Evolutionary conservation across 2,888 invertebrate species (phyloP), one percentile per base, ranked within the genome.

Genomic region (Strigamia transsilvanica): DNA sequence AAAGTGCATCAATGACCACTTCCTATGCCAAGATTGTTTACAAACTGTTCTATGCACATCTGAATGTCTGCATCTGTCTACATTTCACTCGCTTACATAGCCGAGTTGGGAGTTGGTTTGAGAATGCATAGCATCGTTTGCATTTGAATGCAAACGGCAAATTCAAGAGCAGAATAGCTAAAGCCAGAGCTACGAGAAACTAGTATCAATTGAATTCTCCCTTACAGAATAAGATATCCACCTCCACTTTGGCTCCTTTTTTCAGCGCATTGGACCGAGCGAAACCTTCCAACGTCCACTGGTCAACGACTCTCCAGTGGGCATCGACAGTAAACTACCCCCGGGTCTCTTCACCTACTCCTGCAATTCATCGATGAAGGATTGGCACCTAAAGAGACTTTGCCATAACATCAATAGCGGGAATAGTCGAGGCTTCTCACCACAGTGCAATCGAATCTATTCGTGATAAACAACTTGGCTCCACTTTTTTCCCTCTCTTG

Each of bases 21-120:
- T 73, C 73, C 73, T 73, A 73, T 73, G 73, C 73, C 73, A 73
- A 73, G 73, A 73, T 73, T 73, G 73, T 73, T 73, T 73, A 73
- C 73, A 73, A 73, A 73, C 73, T 73, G 73, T 73, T 73, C 73
- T 73, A 73, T 73, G 73, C 73, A 73, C 73, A 73, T 73, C 73
- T 73, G 73, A 73, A 73, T 73, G 73, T 73, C 73, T 73, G 73
- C 73, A 73, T 73, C 73, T 73, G 73, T 73, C 73, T 73, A 73
- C 73, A 73, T 73, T 73, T 73, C 73, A 73, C 27, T 73, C 32
- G 73, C 27, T 23, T 73, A 73, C 73, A 73, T 27, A 32, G 73
- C 73, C 32, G 73, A 73, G 73, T 73, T 73, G 73, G 73, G 73
- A 73, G 73, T 73, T 73, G 32, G 73, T 32, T 56, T 73, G 73